phyloP scores from a whole-genome alignment of 2,888 invertebrate genomes.

The Harpalus rufipes region DNA sequence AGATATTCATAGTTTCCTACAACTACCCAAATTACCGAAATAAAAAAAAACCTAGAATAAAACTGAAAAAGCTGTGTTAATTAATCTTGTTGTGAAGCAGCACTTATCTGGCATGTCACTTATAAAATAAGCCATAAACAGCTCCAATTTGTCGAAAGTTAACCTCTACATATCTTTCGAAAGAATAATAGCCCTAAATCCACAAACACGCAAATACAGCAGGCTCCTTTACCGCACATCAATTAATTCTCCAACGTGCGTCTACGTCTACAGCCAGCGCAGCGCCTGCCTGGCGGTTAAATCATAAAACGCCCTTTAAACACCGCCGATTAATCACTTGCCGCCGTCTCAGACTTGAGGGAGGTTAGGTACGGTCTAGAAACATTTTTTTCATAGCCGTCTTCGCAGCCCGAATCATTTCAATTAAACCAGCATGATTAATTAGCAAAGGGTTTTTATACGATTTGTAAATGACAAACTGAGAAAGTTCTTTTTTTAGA shows the following conservation, averaged over 20 bases:
- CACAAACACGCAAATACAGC: conserved; percentile 21
- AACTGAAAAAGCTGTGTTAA: background rate
- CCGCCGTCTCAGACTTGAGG: conserved; percentile 1
- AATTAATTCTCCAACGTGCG: conserved; percentile 31
- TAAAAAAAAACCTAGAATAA: too few relatives aligned
- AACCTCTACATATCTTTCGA: background rate
- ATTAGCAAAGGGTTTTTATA: conserved; percentile 20
- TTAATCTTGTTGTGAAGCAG: background rate
- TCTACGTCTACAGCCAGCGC: background rate
- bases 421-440: conserved; percentile 53
- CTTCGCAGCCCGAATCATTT: conserved; percentile 39
- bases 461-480: conserved; percentile 40
- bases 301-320: conserved; percentile 48
- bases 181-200: conserved; percentile 27
- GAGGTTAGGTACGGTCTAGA: background rate
- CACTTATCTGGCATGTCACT: background rate
- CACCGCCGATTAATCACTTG: conserved; percentile 42
- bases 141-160: conserved; percentile 11
- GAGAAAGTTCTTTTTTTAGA: conserved; percentile 9
- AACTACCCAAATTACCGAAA: too few relatives aligned
- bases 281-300: conserved; percentile 7
- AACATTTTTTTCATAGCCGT: conserved; percentile 17
- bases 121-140: conserved; percentile 21
- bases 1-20: too few relatives aligned
- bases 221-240: conserved; percentile 25